Evolutionary conservation across 2,797 vertebrate species (phyloP), one percentile per base, ranked within the genome.

Genomic region (Botia kubotai): DNA sequence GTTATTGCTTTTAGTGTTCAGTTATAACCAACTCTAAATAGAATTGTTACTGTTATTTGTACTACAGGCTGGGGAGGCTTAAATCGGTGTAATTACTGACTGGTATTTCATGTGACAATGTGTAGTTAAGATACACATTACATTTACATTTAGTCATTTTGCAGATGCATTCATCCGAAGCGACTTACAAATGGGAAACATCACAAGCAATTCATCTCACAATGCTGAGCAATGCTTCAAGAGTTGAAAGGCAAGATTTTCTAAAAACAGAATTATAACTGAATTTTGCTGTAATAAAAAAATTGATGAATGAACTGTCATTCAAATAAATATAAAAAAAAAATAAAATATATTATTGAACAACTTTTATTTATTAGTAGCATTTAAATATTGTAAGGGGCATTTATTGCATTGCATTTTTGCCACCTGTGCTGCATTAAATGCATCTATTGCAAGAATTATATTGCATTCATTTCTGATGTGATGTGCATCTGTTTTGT

Each of bases 101-200:
- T 14, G 58, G 11, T 62, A 14, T 29, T 62, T 62, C 1, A 29
- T 62, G 43, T 46, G 43, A 46, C 43, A 46, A 46, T 46, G 21
- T 62, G 12, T 62, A 14, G 23, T 62, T 10, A 62, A 26, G 23
- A 26, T 62, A 29, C 21, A 62, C 13, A 26, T 58, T 62, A 29
- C 58, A 62, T 62, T 26, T 62, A 62, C 23, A 62, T 62, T 62
- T 26, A 26, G 58, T 60, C 58, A 60, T 60, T 29, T 62, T 62
- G 58, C 58, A 62, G 58, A 62, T 0, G 58, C 58, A 26, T 60
- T 60, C 23, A 60, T 26, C 58, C 58, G 4, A 62, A 62, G 12
- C 23, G 4, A 62, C 13, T 14, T 62, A 62, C 58, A 62, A 62
- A 60, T 60, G 12, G 23, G 58, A 13, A 62, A 29, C 58, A 26